Conservation (phyloP, 1,140 invertebrate species). For the Drosophila melanica region DNA sequence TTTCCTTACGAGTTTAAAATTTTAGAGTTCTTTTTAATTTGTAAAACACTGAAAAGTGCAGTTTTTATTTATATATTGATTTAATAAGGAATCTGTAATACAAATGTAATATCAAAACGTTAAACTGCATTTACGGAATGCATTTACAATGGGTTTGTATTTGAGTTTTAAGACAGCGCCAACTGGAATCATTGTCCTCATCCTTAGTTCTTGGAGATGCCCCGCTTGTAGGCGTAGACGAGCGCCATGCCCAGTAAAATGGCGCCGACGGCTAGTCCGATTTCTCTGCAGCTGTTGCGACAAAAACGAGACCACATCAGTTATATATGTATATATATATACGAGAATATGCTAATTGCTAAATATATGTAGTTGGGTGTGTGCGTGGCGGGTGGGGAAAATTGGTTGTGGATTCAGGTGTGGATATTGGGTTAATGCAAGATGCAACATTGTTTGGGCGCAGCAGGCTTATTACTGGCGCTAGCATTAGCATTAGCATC, state of each 20-base stretch:
- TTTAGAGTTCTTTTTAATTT: too few relatives aligned
- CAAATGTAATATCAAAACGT: constrained; percentile 25
- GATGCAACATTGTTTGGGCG: constrained; percentile 73
- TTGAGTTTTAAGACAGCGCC: too few relatives aligned
- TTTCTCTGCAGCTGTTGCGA: constrained; percentile 71
- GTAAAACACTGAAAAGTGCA: too few relatives aligned
- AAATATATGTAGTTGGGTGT: background rate
- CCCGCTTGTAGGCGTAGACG: constrained; percentile 64
- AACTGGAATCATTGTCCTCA: too few relatives aligned
- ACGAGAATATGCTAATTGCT: background rate
- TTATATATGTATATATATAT: constrained; percentile 5
- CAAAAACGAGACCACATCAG: constrained; percentile 8
- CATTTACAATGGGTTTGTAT: constrained; percentile 4
- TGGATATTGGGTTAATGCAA: constrained; percentile 53
- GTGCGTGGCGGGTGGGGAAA: background rate
- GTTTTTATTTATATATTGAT: background rate
- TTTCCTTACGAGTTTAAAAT: too few relatives aligned
- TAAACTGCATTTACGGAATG: constrained; percentile 46
- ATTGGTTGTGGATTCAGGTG: background rate
- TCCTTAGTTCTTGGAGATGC: constrained; percentile 48
- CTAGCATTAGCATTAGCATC: constrained; percentile 29
- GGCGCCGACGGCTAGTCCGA: constrained; percentile 76
- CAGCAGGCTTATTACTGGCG: constrained; percentile 39
- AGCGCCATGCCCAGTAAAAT: constrained; percentile 79
- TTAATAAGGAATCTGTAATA: background rate